Percentiles rank a stretch among this genome's conserved stretches.
Conservation (phyloP, 53 echinoderm and acorn worm species). For the Holothuria leucospilota region DNA sequence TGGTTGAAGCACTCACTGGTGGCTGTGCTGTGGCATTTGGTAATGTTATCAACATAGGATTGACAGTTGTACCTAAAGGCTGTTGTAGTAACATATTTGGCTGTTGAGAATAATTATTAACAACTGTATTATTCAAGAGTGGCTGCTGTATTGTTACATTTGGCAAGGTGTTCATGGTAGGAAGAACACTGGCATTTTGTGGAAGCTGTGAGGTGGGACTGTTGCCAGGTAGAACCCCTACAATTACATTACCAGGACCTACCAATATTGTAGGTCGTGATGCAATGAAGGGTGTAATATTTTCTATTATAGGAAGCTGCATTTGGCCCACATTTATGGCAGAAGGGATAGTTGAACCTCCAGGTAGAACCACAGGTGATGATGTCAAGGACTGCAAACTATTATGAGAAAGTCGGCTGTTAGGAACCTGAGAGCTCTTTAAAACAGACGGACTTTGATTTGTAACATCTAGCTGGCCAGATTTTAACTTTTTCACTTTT, state of each 20-base stretch:
- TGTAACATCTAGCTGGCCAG: too few species aligned
- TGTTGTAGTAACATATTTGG: neutral
- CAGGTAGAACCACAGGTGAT: too few species aligned
- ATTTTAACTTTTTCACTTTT: neutral
- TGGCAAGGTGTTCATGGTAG: neutral
- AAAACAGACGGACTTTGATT: too few species aligned
- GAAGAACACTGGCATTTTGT: neutral
- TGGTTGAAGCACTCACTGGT: neutral
- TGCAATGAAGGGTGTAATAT: neutral
- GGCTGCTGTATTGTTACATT: neutral
- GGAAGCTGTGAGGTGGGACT: neutral
- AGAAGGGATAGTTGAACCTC: too few species aligned
- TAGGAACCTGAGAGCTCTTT: too few species aligned
- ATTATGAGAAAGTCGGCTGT: too few species aligned
- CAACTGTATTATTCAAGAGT: neutral
- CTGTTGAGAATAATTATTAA: neutral
- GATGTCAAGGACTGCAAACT: too few species aligned
- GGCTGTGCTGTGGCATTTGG: neutral
- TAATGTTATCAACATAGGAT: neutral
- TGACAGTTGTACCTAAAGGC: neutral
- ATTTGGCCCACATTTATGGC: too few species aligned
- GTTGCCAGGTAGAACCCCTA: slow-evolving; percentile 14
- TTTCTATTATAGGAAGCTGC: too few species aligned
- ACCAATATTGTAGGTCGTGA: neutral
- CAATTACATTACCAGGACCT: neutral